Conservation (phyloP, 2,113 vertebrate species). For the Phylloscopus trochilus region DNA sequence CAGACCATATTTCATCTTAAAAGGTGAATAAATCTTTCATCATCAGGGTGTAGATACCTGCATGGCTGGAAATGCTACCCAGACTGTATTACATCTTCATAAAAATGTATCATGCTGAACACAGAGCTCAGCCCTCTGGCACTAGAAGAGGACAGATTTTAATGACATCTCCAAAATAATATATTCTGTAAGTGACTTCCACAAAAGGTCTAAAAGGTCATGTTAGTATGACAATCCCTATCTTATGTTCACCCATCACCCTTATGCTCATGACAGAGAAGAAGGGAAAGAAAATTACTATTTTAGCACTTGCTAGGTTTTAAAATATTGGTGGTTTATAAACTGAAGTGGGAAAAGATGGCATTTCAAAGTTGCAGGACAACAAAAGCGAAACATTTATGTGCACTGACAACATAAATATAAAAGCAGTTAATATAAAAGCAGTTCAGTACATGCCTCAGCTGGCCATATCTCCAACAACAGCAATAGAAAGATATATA, state of each 20-base stretch:
- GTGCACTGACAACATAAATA: background rate
- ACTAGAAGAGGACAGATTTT: background rate
- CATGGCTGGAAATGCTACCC: background rate
- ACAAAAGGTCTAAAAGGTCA: background rate
- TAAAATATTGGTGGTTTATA: background rate
- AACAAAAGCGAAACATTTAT: background rate
- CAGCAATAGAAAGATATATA: background rate
- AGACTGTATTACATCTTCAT: background rate
- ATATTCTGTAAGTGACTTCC: background rate
- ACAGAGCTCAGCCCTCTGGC: background rate
- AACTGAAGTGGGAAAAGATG: rapidly evolving
- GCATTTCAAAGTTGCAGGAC: background rate
- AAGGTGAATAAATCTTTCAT: conserved; percentile 1
- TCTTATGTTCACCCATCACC: background rate
- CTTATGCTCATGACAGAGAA: background rate
- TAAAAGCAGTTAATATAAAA: background rate
- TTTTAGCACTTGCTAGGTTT: background rate
- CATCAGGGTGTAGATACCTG: background rate
- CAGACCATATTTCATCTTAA: background rate
- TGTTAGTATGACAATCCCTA: background rate
- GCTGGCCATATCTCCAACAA: background rate
- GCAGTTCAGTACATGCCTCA: background rate
- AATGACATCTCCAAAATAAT: background rate
- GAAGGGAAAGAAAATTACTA: background rate
- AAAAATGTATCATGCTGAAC: background rate